Base-by-base conservation (phyloP, 2,113 vertebrate genomes). In the Hippocampus barbouri region DNA sequence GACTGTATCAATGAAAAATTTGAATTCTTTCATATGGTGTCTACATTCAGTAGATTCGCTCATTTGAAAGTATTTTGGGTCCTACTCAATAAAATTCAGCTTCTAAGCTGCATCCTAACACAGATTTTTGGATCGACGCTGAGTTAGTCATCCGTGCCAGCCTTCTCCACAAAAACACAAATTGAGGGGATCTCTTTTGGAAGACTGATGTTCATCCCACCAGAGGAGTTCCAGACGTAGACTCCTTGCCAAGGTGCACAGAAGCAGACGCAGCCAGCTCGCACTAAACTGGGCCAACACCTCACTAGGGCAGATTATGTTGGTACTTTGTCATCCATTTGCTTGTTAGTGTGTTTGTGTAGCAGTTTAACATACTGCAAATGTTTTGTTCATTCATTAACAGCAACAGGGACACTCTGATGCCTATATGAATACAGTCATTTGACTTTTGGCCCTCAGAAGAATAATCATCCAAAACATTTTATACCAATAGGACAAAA, bases 371-470 rank as follows among this genome's bases (percentile, higher is more conserved):
- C 21, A 64, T 23, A 25, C 16, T 56, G 20, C 10, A 4, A 8
- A 27, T 59, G 11, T 59, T 59, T 27, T 27, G 23, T 25, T 59
- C 10, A 14, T 59, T 12, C 34, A 38, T 38, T 15, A 18, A 8
- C 5, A 34, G 12, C 59, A 30, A 7, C 41, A 18, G 1, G 21
- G 43, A 53, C 18, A 70, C 27, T 7, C 70, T 84, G 79, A 72
- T 11, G 9, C 6, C 14, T 7, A 51, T 5, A 51, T 70, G 79
- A 80, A 88, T 76, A 73, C 75, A 75, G 60, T 76, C 57, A 85
- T 51, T 87, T 82, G 76, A 80, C 76, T 81, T 75, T 75, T 72
- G 71, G 21, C 62, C 76, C 67, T 62, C 20, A 79, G 41, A 54
- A 30, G 14, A 15, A 60, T 30, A 15, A 30, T 30, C 10, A 54